Evolutionary conservation across 2,888 invertebrate genomes (phyloP), one percentile per base, ranked within the genome.

Genomic region (Cyclophora punctaria): DNA sequence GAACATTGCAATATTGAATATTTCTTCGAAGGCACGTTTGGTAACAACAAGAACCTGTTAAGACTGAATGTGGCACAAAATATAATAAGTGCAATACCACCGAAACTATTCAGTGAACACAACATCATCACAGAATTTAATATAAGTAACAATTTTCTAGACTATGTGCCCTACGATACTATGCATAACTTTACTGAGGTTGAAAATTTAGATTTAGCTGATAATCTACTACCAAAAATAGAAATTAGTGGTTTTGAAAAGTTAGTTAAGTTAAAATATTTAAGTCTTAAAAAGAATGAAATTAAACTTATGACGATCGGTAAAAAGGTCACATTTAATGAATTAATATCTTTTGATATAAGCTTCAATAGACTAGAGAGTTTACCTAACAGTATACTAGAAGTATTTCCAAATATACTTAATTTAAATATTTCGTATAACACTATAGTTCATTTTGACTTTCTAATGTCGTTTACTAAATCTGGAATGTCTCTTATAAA

Each of bases 41-140:
- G 89, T 37, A 92, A 92, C 61, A 96, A 95, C 72, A 94, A 92
- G 67, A 93, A 95, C 73, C 84, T 96, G 44, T 89, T 91, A 3
- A 92, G 91, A 71, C 88, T 96, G 57, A 92, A 95, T 70, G 78
- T 96, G 56, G 93, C 93, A 65, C 91, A 92, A 63, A 96, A 96
- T 80, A 89, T 90, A 48, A 82, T 96, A 43, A 89, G 89, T 62
- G 82, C 89, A 48, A 84, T 96, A 60, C 92, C 93, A 47, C 87
- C 91, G 51, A 90, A 90, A 50, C 81, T 94, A 7, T 94, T 96
- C 70, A 87, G 90, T 53, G 90, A 90, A 2, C 81, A 93, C 48
- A 94, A 93, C 67, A 90, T 92, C 3, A 88, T 96, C 56, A 92
- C 93, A 60, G 95, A 95, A 69, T 83, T 96, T 45, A 93, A 92